phyloP scores from a whole-genome alignment of 2,888 invertebrate genomes.

The Drosophila demipolita region DNA sequence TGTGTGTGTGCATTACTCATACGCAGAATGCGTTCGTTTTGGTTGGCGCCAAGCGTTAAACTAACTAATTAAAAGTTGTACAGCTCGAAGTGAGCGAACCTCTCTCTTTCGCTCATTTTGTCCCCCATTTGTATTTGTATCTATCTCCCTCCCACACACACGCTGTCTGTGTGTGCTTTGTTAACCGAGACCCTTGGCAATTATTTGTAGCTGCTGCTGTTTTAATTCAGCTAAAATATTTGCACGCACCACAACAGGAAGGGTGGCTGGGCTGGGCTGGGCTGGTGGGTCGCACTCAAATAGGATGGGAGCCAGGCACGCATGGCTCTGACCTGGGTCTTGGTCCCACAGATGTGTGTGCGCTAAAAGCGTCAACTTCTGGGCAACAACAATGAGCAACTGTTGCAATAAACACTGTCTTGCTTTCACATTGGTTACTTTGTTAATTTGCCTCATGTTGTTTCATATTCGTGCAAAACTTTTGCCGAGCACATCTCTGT shows the following conservation, averaged over 20 bases:
- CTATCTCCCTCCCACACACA: neutral
- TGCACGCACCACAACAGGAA: slow-evolving; percentile 45
- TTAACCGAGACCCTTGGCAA: slow-evolving; percentile 59
- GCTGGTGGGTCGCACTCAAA: neutral
- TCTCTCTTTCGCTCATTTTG: slow-evolving; percentile 14
- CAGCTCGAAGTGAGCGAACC: slow-evolving; percentile 31
- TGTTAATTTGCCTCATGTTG: slow-evolving; percentile 1
- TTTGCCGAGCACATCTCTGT: slow-evolving; percentile 41
- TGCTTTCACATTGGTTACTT: slow-evolving; percentile 42
- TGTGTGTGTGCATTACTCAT: slow-evolving; percentile 60
- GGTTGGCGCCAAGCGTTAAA: slow-evolving; percentile 71
- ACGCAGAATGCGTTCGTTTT: slow-evolving; percentile 58
- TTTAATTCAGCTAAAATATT: slow-evolving; percentile 67
- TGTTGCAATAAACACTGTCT: slow-evolving; percentile 72
- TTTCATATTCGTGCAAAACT: slow-evolving; percentile 35
- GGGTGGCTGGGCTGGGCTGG: neutral
- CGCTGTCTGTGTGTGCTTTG: slow-evolving; percentile 23
- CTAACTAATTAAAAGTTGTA: slow-evolving; percentile 79
- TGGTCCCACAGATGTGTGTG: slow-evolving; percentile 17
- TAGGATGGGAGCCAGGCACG: slow-evolving; percentile 7
- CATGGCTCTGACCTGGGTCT: slow-evolving; percentile 41
- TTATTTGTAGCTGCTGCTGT: slow-evolving; percentile 68
- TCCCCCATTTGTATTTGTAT: slow-evolving; percentile 3
- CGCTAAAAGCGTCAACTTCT: slow-evolving; percentile 56
- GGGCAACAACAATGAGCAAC: slow-evolving; percentile 46